Conservation (phyloP, 2,888 invertebrate species). For the Pristionchus maxplancki region DNA sequence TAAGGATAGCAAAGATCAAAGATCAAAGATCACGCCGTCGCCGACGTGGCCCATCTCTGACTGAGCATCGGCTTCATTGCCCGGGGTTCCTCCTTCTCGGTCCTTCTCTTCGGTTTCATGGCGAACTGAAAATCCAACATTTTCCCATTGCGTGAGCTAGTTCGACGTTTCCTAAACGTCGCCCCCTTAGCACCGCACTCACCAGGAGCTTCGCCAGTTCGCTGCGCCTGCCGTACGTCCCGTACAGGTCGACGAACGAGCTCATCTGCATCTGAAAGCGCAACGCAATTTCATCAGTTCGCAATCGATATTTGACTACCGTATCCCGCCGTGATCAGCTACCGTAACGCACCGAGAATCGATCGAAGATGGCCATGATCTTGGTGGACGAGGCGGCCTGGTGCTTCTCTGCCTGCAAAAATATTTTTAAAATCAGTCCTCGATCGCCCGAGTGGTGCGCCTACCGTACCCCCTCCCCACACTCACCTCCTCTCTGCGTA, state of each 20-base stretch:
- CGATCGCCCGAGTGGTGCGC: not conserved
- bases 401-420: not conserved
- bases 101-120: not conserved
- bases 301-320: not conserved
- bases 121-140: not conserved
- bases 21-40: not conserved
- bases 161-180: not conserved
- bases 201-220: conserved; percentile 14
- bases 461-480: conserved; percentile 8
- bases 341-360: conserved; percentile 28
- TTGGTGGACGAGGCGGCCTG: conserved; percentile 18
- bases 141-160: not conserved
- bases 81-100: not conserved
- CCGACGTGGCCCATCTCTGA: not conserved
- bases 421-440: not conserved
- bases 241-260: conserved; percentile 23
- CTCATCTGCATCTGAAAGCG: conserved; percentile 11
- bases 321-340: not conserved
- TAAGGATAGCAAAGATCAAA: not conserved
- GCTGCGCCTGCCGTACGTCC: not conserved
- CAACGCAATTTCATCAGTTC: not conserved
- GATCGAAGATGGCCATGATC: conserved; percentile 5
- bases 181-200: not conserved
- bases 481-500: conserved; percentile 19
- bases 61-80: not conserved